Base-by-base conservation (phyloP, 2,113 vertebrate species). In the Hippocampus guttulatus region DNA sequence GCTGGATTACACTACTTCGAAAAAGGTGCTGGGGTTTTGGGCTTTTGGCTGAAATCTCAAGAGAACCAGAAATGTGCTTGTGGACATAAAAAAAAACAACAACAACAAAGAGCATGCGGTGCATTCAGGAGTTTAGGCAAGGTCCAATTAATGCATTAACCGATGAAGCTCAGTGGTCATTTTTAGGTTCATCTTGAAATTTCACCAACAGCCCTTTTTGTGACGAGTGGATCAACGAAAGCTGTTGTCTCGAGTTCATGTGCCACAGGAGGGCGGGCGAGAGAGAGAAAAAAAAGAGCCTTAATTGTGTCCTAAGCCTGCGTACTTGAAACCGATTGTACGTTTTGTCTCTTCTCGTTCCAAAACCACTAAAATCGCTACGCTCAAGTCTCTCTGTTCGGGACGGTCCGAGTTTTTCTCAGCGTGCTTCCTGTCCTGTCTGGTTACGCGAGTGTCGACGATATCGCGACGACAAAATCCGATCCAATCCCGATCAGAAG, bases 281-380 rank as follows among this genome's bases (percentile, higher is more conserved):
- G 27, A 61, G 33, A 14, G 5, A 18, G 10, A 58, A 61, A 33
- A 25, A 61, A 61, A 18, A 61, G 27, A 58, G 23, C 55, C 55
- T 58, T 58, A 58, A 8, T 16, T 33, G 58, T 61, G 27, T 61
- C 58, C 27, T 33, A 75, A 86, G 81, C 80, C 73, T 67, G 67
- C 55, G 21, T 75, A 76, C 76, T 81, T 80, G 77, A 80, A 64
- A 67, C 70, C 33, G 69, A 49, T 75, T 75, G 27, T 61, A 61
- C 58, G 27, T 61, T 64, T 84, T 43, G 64, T 76, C 71, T 74
- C 70, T 70, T 71, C 64, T 74, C 62, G 55, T 60, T 64, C 69
- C 62, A 76, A 79, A 90, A 91, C 90, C 91, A 91, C 90, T 92
- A 91, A 85, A 74, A 70, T 76, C 75, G 76, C 81, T 83, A 67